phyloP scores from a whole-genome alignment of 2,888 invertebrate species.

The Bombylius major region DNA sequence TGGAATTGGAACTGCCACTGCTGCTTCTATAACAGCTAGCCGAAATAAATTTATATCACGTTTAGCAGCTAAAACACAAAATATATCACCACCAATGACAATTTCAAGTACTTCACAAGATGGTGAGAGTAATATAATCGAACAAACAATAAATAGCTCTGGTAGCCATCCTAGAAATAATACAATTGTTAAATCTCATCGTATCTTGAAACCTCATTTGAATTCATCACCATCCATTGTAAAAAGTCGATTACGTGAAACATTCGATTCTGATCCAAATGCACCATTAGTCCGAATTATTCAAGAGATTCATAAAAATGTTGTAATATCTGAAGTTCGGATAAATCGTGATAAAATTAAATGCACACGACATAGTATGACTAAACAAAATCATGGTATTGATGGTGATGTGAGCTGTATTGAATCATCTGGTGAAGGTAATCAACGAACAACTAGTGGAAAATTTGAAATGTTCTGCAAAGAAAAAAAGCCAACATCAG shows the following conservation, averaged over 20 bases:
- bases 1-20: neutral
- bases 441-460: neutral
- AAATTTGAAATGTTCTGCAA: neutral
- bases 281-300: constrained; percentile 33
- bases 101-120: neutral
- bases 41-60: neutral
- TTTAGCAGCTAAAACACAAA: neutral
- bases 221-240: neutral
- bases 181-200: neutral
- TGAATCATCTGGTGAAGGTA: neutral
- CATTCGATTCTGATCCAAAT: constrained; percentile 1
- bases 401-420: neutral
- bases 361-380: neutral
- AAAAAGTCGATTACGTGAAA: neutral
- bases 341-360: constrained; percentile 20
- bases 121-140: neutral
- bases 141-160: neutral
- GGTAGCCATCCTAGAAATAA: neutral
- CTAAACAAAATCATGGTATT: neutral
- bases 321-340: constrained; percentile 32
- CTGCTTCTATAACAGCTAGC: too few relatives aligned
- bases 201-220: neutral
- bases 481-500: neutral
- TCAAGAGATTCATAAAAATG: constrained; percentile 31
- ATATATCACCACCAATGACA: neutral